phyloP scores from a whole-genome alignment of 2,888 invertebrate species.

The Trichacis sp. region DNA sequence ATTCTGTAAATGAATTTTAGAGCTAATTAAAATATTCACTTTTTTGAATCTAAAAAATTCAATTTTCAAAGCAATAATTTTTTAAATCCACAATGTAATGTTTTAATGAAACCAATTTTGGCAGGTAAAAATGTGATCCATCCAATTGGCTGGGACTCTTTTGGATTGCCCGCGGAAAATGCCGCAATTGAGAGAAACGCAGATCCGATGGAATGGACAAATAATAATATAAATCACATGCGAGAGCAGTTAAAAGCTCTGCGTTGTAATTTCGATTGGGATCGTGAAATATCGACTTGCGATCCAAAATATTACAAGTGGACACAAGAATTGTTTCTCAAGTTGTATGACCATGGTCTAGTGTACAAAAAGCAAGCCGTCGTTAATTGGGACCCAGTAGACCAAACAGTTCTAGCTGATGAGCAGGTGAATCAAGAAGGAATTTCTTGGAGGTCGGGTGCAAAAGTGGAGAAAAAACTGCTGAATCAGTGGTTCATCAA shows the following conservation, averaged over 20 bases:
- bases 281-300: conserved; percentile 89
- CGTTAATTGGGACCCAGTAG: conserved; percentile 99
- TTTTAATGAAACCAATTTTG: too few species aligned
- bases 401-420: conserved; percentile 96
- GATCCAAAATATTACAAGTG: conserved; percentile 91
- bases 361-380: conserved; percentile 88
- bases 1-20: too few species aligned
- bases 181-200: conserved; percentile 91
- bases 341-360: conserved; percentile 85
- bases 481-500: conserved; percentile 95
- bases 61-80: too few species aligned
- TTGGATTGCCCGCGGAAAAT: conserved; percentile 99
- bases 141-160: conserved; percentile 99
- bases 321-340: conserved; percentile 95
- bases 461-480: conserved; percentile 88
- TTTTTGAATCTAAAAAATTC: too few species aligned
- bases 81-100: too few species aligned
- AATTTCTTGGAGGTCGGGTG: conserved; percentile 96
- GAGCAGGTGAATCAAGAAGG: conserved; percentile 96
- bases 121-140: conserved; percentile 78
- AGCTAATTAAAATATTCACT: too few species aligned
- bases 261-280: conserved; percentile 94
- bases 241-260: conserved; percentile 80
- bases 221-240: conserved; percentile 86
- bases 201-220: conserved; percentile 89